Base-by-base conservation (phyloP, 2,888 invertebrate species). In the Marasmarcha lunaedactyla region DNA sequence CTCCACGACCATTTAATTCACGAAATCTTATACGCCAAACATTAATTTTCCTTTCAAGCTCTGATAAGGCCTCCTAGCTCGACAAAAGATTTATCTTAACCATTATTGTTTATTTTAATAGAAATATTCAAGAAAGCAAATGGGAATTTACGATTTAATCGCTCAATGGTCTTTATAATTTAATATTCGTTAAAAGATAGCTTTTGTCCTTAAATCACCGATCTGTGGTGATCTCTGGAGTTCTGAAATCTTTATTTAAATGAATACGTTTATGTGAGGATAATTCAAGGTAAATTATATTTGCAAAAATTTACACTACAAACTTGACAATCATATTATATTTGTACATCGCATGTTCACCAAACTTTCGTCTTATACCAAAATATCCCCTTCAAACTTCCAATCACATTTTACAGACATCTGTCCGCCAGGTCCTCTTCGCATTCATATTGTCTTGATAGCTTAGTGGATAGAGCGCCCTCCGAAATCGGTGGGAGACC, bases 381-480 rank as follows among this genome's bases (percentile, higher is more conserved):
- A n/a, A n/a, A n/a, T n/a, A n/a, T n/a, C n/a, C n/a, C n/a, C n/a
- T n/a, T n/a, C n/a, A n/a, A n/a, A n/a, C n/a, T n/a, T n/a, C n/a
- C n/a, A n/a, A n/a, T n/a, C n/a, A n/a, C n/a, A n/a, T n/a, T n/a
- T n/a, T n/a, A n/a, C n/a, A n/a, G n/a, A n/a, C n/a, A n/a, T n/a
- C n/a, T n/a, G n/a, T n/a, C 20, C 20, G 3, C 7, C 20, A 20
- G 20, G 20, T 20, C 7, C 59, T 62, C 54, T 52, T 63, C 56
- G 62, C 70, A 69, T 72, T 70, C 68, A 55, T 44, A 63, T 62
- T 77, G 84, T 81, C 83, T 84, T 79, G 84, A 78, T 84, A 84
- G 84, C 84, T 84, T 60, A 84, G 74, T 61, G 83, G 84, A 62
- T 41, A 84, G 73, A 84, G 83, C 79, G 74, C 76, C 81, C 73